Evolutionary conservation across 2,797 vertebrate genomes (phyloP), one percentile per base, ranked within the genome.

Genomic region (Discoglossus pictus): DNA sequence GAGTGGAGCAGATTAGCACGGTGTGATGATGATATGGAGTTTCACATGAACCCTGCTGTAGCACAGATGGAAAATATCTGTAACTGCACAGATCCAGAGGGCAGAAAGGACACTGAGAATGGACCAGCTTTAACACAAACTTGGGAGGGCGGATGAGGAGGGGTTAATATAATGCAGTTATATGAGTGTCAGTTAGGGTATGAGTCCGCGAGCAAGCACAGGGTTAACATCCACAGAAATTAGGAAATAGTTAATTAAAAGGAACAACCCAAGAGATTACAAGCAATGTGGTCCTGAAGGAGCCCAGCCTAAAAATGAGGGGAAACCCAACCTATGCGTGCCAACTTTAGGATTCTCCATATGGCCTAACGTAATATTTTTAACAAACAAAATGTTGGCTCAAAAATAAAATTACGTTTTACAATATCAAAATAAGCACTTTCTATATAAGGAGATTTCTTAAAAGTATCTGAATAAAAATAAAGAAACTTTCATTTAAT

Each of bases 61-160:
- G 61, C 23, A 80, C 72, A 75, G 72, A 72, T 82, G 79, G 82
- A 78, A 86, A 85, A 84, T 85, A 77, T 86, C 65, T 68, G 54
- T 53, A 67, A 66, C 80, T 85, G 80, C 83, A 74, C 83, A 86
- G 76, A 80, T 76, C 73, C 50, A 86, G 80, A 82, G 79, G 82
- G 72, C 71, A 35, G 20, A 46, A 75, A 71, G 44, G 46, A 79
- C 79, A 59, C 64, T 24, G 75, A 78, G 78, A 75, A 76, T 61
- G 65, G 71, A 78, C 78, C 82, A 80, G 79, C 68, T 74, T 46
- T 59, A 24, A 38, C 7, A 4, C 8, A 7, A 20, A 40, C 60
- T 50, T 47, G 40, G 54, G 11, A 51, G 52, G 24, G 52, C 3
- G 44, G 7, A 25, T 50, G 44, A 20, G 12, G n/a, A 31, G n/a